These are phyloP conservation scores for Astreopora myriophthalma DNA, from an alignment of 64 coral and sea anemone genomes.

Conservation along the genomic window DNA sequence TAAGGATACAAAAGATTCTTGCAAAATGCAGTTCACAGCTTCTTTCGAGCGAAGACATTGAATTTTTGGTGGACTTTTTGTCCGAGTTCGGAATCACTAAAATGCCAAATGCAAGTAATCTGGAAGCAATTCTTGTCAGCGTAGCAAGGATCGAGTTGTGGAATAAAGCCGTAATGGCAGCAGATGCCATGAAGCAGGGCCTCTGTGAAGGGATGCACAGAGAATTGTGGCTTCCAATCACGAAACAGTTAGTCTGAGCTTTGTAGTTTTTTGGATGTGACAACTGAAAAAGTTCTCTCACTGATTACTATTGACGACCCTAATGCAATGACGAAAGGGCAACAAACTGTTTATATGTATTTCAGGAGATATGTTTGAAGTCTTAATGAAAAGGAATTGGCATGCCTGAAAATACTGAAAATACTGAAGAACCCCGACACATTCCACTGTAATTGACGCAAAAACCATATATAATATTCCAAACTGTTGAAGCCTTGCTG, in stretches of 20 bases:
- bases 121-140: background rate
- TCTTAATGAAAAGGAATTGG: conserved; percentile 25
- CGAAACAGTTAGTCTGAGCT: conserved; percentile 8
- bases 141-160: background rate
- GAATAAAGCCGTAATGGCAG: background rate
- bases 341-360: conserved; percentile 44
- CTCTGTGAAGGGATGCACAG: background rate
- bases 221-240: background rate
- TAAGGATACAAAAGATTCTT: too few relatives aligned
- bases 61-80: background rate
- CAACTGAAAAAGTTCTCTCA: conserved; percentile 38
- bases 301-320: conserved; percentile 21
- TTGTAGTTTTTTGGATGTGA: background rate
- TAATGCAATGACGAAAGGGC: conserved; percentile 16
- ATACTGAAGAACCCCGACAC: too few relatives aligned
- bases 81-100: background rate
- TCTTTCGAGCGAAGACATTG: too few relatives aligned
- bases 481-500: too few relatives aligned
- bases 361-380: conserved; percentile 20
- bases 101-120: background rate
- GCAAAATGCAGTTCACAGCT: too few relatives aligned
- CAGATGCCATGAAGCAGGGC: background rate
- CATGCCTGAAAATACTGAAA: too few relatives aligned
- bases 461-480: too few relatives aligned
- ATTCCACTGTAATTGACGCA: too few relatives aligned